Conservation (phyloP, 2,797 vertebrate genomes). For the Macrochelys suwanniensis region DNA sequence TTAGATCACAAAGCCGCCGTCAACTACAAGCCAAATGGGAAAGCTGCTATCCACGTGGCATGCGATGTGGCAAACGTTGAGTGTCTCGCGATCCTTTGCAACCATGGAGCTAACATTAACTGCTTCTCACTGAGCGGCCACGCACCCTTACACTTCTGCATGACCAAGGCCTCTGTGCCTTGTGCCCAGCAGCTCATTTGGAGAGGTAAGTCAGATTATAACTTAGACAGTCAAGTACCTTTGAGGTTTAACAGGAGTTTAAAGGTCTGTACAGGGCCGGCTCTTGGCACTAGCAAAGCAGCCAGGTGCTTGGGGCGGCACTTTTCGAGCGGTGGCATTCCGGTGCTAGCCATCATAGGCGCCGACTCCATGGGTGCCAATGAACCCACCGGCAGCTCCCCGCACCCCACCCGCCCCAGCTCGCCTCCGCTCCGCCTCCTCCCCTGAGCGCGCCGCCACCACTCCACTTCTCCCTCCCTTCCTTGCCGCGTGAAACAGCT, state of each 20-base stretch:
- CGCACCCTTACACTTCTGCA: constrained; percentile 91
- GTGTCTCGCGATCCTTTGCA: constrained; percentile 89
- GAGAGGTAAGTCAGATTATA: constrained; percentile 86
- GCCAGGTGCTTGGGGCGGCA: too few species aligned
- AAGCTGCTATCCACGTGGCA: constrained; percentile 94
- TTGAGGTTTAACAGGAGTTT: not conserved
- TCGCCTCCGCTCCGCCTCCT: too few species aligned
- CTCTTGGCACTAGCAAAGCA: too few species aligned
- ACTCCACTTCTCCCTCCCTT: too few species aligned
- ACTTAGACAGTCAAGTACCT: not conserved
- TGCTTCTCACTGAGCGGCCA: constrained; percentile 92
- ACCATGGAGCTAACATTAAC: constrained; percentile 89
- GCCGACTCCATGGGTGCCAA: too few species aligned
- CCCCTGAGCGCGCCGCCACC: too few species aligned
- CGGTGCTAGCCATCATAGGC: too few species aligned
- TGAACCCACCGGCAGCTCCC: too few species aligned
- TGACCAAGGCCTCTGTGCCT: constrained; percentile 84
- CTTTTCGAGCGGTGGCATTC: too few species aligned
- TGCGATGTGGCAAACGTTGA: constrained; percentile 88
- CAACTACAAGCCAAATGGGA: constrained; percentile 94
- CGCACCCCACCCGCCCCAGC: too few species aligned
- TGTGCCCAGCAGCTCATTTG: constrained; percentile 92
- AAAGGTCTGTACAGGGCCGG: not conserved
- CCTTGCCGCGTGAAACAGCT: too few species aligned
- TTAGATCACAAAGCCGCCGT: constrained; percentile 90